Percentiles rank a stretch among this genome's conserved stretches.
Evolutionary conservation across 2,113 vertebrate genomes (phyloP).

Genomic region (Paratilapia polleni): DNA sequence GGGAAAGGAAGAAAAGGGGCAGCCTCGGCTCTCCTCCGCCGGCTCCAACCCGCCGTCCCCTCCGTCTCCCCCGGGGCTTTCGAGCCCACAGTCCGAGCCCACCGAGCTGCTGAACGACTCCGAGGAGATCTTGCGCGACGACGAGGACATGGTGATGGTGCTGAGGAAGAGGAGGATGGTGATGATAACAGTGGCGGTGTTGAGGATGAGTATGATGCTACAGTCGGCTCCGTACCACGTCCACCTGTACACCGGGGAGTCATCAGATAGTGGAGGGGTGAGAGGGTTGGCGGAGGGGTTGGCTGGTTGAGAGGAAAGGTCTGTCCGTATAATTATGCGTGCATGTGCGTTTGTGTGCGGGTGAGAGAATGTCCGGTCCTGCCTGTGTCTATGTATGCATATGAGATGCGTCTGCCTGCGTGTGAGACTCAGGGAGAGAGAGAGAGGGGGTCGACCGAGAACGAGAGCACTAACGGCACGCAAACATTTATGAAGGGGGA

Average conservation of each 20-base stretch:
- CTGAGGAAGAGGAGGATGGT: conserved; percentile 75
- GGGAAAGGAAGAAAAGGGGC: conserved; percentile 71
- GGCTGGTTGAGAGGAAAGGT: conserved; percentile 6
- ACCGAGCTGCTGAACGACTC: conserved; percentile 96
- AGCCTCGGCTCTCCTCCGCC: conserved; percentile 74
- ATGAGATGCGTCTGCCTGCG: conserved; percentile 47
- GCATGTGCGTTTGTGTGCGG: conserved; percentile 11
- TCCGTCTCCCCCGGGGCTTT: conserved; percentile 86
- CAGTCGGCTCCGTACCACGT: conserved; percentile 70
- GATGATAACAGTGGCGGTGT: conserved; percentile 72
- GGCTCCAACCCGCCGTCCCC: conserved; percentile 74
- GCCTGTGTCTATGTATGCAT: conserved; percentile 24
- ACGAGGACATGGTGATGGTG: conserved; percentile 87
- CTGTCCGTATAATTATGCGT: conserved; percentile 27
- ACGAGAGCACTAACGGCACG: conserved; percentile 69
- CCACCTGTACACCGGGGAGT: conserved; percentile 73
- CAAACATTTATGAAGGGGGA: conserved; percentile 73
- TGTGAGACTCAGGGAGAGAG: conserved; percentile 35
- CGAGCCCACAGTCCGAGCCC: conserved; percentile 89
- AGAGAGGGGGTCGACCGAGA: conserved; percentile 10
- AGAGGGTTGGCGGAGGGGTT: not conserved
- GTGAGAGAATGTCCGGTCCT: conserved; percentile 31
- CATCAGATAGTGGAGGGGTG: conserved; percentile 71
- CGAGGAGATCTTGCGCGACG: conserved; percentile 94
- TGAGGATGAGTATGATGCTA: conserved; percentile 69